Conservation (phyloP, 2,113 vertebrate genomes). For the Ascaphus truei region DNA sequence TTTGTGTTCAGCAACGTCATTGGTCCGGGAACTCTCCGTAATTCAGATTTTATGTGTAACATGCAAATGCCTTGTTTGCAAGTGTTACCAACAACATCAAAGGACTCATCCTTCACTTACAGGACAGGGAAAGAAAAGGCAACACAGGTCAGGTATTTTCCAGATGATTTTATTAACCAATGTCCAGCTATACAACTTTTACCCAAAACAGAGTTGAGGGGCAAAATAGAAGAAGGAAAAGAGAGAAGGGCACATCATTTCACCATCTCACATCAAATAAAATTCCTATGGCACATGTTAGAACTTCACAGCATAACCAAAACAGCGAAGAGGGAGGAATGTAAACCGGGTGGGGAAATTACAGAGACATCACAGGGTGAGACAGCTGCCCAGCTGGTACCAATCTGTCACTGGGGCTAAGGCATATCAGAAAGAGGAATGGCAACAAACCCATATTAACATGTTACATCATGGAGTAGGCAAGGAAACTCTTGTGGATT, state of each 20-base stretch:
- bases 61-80: no score
- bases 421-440: slow-evolving; percentile 16
- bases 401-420: slow-evolving; percentile 13
- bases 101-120: no score
- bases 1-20: no score
- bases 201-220: slow-evolving; percentile 18
- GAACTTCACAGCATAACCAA: slow-evolving; percentile 30
- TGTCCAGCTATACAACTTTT: slow-evolving; percentile 46
- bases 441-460: background rate
- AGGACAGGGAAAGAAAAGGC: no score
- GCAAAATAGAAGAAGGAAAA: slow-evolving; percentile 27
- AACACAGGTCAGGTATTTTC: slow-evolving; percentile 21
- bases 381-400: slow-evolving; percentile 8
- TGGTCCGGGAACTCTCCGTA: no score
- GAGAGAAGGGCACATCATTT: slow-evolving; percentile 24
- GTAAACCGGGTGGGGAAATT: background rate
- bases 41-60: no score
- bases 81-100: no score
- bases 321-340: slow-evolving; percentile 21
- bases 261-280: slow-evolving; percentile 32
- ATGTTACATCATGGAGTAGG: background rate
- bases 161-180: slow-evolving; percentile 59
- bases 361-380: slow-evolving; percentile 1
- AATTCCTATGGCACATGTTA: slow-evolving; percentile 32
- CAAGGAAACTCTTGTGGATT: background rate